Evolutionary conservation across 2,888 invertebrate species (phyloP), one percentile per base, ranked within the genome.

Genomic region (Ennomos quercinarius): DNA sequence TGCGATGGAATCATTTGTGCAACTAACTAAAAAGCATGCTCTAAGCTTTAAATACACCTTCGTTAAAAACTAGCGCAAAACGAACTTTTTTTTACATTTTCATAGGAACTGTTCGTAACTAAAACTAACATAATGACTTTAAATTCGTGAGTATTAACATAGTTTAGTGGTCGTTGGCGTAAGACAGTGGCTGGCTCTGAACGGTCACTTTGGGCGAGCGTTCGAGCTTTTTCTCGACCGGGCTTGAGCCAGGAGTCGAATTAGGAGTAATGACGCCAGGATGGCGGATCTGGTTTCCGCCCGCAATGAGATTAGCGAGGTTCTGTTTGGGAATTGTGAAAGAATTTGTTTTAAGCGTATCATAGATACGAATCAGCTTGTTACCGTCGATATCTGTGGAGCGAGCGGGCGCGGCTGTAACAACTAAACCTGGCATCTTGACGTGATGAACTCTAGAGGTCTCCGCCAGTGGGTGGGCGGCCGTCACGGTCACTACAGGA

Each of bases 361-460:
- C 91, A 70, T 91, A 92, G 58, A 93, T 86, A 51, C 93, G 83
- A 45, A 91, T 87, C 27, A 91, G 74, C 71, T 91, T 90, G 73
- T 79, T 55, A 9, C 54, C 46, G 43, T 60, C 60, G 51, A 55
- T 51, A 9, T 81, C 80, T 59, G 80, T 72, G 39, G 84, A 74
- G 40, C 65, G 66, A 13, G 85, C 80, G n/a, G 89, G 84, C 11
- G 90, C 81, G 27, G 89, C 86, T n/a, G 91, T 91, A 39, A 91
- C 89, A 1, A 91, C 88, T 40, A 90, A 78, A 5, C 86, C 86
- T 8, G 87, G 79, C 81, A 84, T 74, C 58, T 80, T 83, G 37
- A 70, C 73, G 60, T 73, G 78, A 63, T 73, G 78, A 63, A 65
- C 64, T 56, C 67, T 77, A 51, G 62, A 70, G 17, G 50, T 46